phyloP scores from a whole-genome alignment of 2,888 invertebrate genomes.

The Amiota minor region DNA sequence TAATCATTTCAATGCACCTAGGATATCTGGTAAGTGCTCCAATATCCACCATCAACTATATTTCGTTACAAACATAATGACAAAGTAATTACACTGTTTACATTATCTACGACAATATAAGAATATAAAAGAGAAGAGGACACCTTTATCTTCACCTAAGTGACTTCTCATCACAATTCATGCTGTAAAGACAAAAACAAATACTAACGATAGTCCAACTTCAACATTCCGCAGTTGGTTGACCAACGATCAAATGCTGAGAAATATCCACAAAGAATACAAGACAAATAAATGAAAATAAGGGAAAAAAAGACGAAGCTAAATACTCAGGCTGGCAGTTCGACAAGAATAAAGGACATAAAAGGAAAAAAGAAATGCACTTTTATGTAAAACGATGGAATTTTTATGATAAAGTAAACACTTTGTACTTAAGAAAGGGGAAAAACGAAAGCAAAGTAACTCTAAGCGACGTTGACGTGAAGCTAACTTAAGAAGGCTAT shows the following conservation, averaged over 20 bases:
- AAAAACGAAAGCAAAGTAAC: too few relatives aligned
- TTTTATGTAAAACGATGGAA: conserved; percentile 15
- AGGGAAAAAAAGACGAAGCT: neutral
- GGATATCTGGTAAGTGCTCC: too few relatives aligned
- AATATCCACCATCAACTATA: neutral
- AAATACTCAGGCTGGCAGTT: neutral
- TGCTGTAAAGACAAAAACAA: neutral
- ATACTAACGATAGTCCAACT: neutral
- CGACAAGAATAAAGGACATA: neutral
- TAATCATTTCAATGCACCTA: too few relatives aligned
- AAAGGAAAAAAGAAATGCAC: conserved; percentile 16
- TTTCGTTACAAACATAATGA: neutral
- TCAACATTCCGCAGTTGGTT: neutral
- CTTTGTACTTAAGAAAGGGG: conserved; percentile 1
- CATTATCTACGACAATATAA: neutral
- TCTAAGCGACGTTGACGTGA: too few relatives aligned
- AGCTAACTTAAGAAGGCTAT: neutral
- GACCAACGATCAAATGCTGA: conserved; percentile 8
- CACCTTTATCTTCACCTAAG: neutral
- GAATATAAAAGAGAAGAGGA: neutral
- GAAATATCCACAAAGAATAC: neutral
- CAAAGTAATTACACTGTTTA: neutral
- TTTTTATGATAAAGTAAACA: conserved; percentile 35
- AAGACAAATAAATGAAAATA: conserved; percentile 8
- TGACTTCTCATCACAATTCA: neutral